phyloP scores from a whole-genome alignment of 92 coral and sea anemone genomes.

The Diadumene lineata region DNA sequence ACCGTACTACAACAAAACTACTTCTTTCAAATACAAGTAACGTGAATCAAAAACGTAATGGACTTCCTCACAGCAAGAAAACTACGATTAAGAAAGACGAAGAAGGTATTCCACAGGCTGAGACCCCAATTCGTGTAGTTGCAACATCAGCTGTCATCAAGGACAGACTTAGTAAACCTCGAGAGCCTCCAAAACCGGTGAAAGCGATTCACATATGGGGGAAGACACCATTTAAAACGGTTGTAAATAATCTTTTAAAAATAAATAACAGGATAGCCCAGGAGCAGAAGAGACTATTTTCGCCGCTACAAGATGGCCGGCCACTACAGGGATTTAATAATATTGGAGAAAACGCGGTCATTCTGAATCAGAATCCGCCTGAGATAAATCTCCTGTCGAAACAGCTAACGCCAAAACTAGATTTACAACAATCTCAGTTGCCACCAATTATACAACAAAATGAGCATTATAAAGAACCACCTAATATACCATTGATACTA shows the following conservation, averaged over 20 bases:
- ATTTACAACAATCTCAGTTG: neutral
- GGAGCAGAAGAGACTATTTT: conserved; percentile 58
- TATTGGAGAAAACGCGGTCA: conserved; percentile 8
- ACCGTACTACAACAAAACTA: neutral
- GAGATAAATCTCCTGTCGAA: neutral
- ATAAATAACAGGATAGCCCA: conserved; percentile 54
- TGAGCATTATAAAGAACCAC: conserved; percentile 2
- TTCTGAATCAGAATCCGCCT: neutral
- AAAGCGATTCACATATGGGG: conserved; percentile 98
- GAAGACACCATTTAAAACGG: conserved; percentile 85
- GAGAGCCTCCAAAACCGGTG: conserved; percentile 51
- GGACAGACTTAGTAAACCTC: conserved; percentile 58
- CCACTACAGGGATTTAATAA: conserved; percentile 30
- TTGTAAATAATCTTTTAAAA: conserved; percentile 63
- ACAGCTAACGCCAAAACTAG: neutral
- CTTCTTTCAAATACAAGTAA: conserved; percentile 3
- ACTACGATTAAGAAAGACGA: conserved; percentile 3
- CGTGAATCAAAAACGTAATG: neutral
- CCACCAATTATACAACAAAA: conserved; percentile 22
- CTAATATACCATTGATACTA: conserved; percentile 1
- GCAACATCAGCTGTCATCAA: conserved; percentile 85
- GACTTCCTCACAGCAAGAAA: neutral
- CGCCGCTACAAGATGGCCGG: conserved; percentile 40
- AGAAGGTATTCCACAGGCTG: conserved; percentile 61
- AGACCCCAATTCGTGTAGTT: conserved; percentile 67